phyloP scores from a whole-genome alignment of 1,140 invertebrate genomes.

The Neelides sp. region DNA sequence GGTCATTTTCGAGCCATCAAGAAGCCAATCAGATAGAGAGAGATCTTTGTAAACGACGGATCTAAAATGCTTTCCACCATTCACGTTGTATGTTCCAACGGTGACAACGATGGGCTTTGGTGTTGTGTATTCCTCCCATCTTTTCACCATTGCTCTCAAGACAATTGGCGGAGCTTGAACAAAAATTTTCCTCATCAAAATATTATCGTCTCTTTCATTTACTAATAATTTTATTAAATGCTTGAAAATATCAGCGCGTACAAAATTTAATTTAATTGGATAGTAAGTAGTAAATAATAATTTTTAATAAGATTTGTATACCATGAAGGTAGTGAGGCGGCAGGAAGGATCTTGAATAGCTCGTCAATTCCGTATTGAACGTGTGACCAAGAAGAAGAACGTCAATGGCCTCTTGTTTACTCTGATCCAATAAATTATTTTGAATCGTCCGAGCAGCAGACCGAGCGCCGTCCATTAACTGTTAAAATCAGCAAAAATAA shows the following conservation, averaged over 20 bases:
- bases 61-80: constrained; percentile 96
- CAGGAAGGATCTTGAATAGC: constrained; percentile 74
- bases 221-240: too few species aligned
- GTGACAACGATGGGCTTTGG: constrained; percentile 60
- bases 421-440: constrained; percentile 94
- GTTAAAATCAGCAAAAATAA: constrained; percentile 14
- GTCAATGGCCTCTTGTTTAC: constrained; percentile 98
- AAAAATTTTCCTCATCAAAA: too few species aligned
- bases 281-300: constrained; percentile 1
- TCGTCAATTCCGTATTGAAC: constrained; percentile 76
- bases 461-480: constrained; percentile 87
- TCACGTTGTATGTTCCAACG: constrained; percentile 97
- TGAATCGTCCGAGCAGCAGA: constrained; percentile 96
- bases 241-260: too few species aligned
- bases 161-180: constrained; percentile 56
- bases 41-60: constrained; percentile 92
- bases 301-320: constrained; percentile 31
- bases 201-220: too few species aligned
- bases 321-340: constrained; percentile 75
- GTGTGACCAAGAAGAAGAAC: constrained; percentile 82
- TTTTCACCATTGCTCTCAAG: constrained; percentile 64
- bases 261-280: constrained; percentile 2
- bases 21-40: constrained; percentile 83
- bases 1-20: constrained; percentile 51
- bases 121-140: constrained; percentile 69